Percentiles rank a stretch among this genome's conserved stretches.
phyloP scores from a whole-genome alignment of 1,140 invertebrate species.

The Gonioctena quinquepunctata region DNA sequence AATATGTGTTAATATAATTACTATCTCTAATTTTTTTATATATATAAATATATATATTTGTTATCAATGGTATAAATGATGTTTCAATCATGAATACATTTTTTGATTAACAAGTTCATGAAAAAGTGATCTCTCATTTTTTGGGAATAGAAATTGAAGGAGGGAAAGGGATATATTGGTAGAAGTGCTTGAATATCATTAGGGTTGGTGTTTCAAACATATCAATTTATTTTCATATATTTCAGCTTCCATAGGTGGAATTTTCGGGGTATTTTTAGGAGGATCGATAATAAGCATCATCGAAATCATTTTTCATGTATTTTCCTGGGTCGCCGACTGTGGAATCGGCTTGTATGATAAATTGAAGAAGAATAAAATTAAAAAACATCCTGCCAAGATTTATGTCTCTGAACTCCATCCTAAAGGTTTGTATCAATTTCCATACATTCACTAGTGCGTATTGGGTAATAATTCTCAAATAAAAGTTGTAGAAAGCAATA shows the following conservation, averaged over 20 bases:
- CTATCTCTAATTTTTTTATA: no score
- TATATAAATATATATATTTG: no score
- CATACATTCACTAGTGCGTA: no score
- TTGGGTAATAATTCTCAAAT: no score
- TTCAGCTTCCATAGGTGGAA: background rate
- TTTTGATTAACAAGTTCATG: no score
- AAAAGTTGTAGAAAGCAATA: no score
- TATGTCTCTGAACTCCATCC: background rate
- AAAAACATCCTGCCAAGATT: background rate
- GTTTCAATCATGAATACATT: no score
- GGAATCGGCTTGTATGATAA: background rate
- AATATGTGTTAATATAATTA: no score
- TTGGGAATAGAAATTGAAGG: background rate
- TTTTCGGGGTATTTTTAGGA: conserved; percentile 1
- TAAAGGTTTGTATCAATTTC: background rate
- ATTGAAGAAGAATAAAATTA: background rate
- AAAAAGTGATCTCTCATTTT: no score
- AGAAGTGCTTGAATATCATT: no score
- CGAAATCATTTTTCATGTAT: background rate
- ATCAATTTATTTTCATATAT: conserved; percentile 1
- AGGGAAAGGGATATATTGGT: background rate
- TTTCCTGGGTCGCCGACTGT: background rate
- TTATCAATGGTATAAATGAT: no score
- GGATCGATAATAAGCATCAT: conserved; percentile 7
- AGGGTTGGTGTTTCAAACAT: no score